Evolutionary conservation across 2,888 invertebrate genomes (phyloP), one percentile per base, ranked within the genome.

Genomic region (Rhagonycha fulva): DNA sequence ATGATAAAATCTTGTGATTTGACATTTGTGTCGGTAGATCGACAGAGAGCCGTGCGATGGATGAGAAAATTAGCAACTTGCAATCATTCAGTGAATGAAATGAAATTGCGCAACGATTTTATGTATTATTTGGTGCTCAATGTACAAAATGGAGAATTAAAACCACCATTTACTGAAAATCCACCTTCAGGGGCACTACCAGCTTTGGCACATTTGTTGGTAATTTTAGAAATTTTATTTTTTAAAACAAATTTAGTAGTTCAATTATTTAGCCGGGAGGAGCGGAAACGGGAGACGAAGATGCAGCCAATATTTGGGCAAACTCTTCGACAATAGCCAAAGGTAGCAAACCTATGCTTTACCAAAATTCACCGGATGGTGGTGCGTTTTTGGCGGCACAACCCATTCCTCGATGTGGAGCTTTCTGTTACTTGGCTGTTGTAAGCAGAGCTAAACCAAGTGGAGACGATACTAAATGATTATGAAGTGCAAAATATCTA

Each of bases 341-440:
- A 9, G 77, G 60, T 75, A 77, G 70, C 9, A 86, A 84, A 79
- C 88, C 90, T 0, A 85, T 90, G 82, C 82, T 90, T 23, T 89
- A 89, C 82, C 87, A 89, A 81, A 87, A 89, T 74, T 90, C 90
- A 0, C 91, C 91, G 1, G 91, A 91, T 82, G 90, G 90, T 3
- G 91, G 91, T 2, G 90, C 89, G 9, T 91, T 91, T 84, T 84
- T 91, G 67, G 89, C 90, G 0, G 87, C 89, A 0, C 91, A 91
- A 80, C 91, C 91, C 3, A 88, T 91, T 4, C 91, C 91, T 1
- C 86, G 90, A 79, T 90, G 90, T 82, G 91, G 91, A 1, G 90
- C 90, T 0, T 91, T 91, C 84, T 91, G 90, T 82, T 91, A 91
- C 82, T 84, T 91, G 68, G 90, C 91, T 5, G 90, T 91, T 26